Conservation (phyloP, 2,797 vertebrate genomes). For the Premnoplex brunnescens region DNA sequence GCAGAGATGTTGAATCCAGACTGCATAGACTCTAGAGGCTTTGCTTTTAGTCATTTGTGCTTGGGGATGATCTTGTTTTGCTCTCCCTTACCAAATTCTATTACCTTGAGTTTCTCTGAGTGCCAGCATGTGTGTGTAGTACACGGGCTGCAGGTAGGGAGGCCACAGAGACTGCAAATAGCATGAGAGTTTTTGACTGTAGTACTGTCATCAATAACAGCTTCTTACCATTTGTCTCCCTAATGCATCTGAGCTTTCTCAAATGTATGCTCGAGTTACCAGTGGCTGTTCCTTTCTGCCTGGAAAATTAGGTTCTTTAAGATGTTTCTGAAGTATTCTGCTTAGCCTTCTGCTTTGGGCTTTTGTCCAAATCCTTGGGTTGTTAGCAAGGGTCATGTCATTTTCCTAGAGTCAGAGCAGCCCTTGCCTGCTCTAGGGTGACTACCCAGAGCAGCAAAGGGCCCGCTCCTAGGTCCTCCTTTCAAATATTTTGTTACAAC, state of each 20-base stretch:
- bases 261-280: not conserved
- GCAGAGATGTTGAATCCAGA: not conserved
- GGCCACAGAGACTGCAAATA: not conserved
- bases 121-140: not conserved
- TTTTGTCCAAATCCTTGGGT: not conserved
- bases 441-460: not conserved
- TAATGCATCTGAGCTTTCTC: not conserved
- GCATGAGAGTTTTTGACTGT: not conserved
- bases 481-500: not conserved
- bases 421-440: not conserved
- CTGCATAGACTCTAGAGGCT: accelerated
- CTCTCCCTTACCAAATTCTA: not conserved
- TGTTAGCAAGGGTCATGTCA: not conserved
- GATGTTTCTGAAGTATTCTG: not conserved
- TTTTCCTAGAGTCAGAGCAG: not conserved
- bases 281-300: not conserved
- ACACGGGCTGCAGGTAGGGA: not conserved
- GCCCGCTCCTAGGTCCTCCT: not conserved
- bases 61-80: not conserved
- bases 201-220: not conserved
- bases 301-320: not conserved
- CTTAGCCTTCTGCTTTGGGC: not conserved
- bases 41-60: not conserved
- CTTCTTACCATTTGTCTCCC: not conserved
- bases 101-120: not conserved